Conservation (phyloP, 2,113 vertebrate genomes). For the Passer montanus region DNA sequence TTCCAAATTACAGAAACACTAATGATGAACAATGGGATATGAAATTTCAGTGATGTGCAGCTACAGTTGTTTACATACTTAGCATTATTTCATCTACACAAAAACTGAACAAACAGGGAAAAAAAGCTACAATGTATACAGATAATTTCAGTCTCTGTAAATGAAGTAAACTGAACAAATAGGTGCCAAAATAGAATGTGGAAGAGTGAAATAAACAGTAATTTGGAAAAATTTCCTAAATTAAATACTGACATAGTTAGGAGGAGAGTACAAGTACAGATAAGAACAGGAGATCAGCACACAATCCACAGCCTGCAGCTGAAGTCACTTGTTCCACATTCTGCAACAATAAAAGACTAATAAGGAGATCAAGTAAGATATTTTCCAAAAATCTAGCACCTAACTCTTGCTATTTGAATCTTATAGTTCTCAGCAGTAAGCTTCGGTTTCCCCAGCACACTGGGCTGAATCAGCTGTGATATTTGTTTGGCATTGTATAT, state of each 20-base stretch:
- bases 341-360: neutral
- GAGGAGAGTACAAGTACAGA: neutral
- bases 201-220: neutral
- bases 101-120: neutral
- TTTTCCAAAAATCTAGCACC: neutral
- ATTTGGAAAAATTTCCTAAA: neutral
- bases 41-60: neutral
- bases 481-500: neutral
- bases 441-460: neutral
- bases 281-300: neutral
- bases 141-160: neutral
- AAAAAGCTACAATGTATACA: neutral
- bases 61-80: neutral
- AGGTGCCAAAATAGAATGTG: neutral
- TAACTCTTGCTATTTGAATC: neutral
- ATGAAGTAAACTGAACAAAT: neutral
- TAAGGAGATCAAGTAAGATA: neutral
- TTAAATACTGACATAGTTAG: neutral
- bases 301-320: neutral
- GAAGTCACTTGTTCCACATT: neutral
- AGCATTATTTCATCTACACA: neutral
- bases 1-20: neutral
- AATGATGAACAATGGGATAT: neutral
- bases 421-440: neutral
- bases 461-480: neutral